Evolutionary conservation across 2,797 vertebrate species (phyloP).

Genomic region (Lerista edwardsae): DNA sequence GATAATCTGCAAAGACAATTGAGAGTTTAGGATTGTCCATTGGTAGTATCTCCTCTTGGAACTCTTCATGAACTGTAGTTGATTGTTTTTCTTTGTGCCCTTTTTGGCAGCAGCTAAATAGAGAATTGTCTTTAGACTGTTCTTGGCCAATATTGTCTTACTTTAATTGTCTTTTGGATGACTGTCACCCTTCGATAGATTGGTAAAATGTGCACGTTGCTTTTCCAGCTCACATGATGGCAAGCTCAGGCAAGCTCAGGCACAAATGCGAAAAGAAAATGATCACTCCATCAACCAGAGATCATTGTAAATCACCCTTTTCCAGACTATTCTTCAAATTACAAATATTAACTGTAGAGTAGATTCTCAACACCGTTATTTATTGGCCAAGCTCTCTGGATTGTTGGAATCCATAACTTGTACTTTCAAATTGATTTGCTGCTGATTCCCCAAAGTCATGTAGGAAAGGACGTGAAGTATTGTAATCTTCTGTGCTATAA

Average conservation of each 20-base stretch:
- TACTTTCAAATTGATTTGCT: slow-evolving; percentile 58
- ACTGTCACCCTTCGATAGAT: background rate
- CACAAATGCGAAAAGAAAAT: background rate
- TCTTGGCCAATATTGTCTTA: background rate
- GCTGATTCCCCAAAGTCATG: slow-evolving; percentile 63
- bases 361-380: slow-evolving; percentile 56
- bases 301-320: slow-evolving; percentile 44
- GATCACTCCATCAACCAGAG: background rate
- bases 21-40: background rate
- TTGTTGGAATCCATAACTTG: slow-evolving; percentile 68
- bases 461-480: slow-evolving; percentile 48
- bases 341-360: slow-evolving; percentile 65
- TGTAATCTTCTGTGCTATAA: slow-evolving; percentile 66
- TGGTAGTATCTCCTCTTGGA: background rate
- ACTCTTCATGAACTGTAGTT: background rate
- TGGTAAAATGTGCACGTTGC: background rate
- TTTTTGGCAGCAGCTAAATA: background rate
- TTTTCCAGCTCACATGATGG: background rate
- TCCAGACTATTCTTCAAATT: slow-evolving; percentile 48
- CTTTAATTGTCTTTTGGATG: background rate
- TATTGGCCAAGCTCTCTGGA: slow-evolving; percentile 64
- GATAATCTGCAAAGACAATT: background rate
- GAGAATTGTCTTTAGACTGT: too few species aligned
- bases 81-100: background rate
- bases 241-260: too few species aligned